Base-by-base conservation (phyloP, 2,113 vertebrate species). In the Plotosus lineatus region DNA sequence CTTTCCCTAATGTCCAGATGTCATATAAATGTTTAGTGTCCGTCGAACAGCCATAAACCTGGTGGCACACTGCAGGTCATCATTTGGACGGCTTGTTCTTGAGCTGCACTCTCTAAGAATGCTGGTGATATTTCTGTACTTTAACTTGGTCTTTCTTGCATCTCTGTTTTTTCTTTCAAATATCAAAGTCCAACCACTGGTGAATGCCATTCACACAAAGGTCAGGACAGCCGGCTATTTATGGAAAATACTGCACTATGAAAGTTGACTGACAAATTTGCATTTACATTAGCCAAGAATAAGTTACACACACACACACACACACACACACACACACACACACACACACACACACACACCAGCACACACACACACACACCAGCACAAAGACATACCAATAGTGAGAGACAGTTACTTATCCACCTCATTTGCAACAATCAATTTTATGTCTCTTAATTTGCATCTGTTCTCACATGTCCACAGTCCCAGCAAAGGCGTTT, bases 151-250 rank as follows among this genome's bases (percentile, higher is more conserved):
- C 79, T 83, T 48, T 56, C n/a, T 79, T 76, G 48, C 17, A 8
- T 84, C 66, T 63, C 26, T 71, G 21, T 85, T 77, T 69, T 44
- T 68, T 75, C 23, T 28, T 72, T 21, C 48, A 51, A 81, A 58
- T 3, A 15, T 4, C 23, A 21, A 44, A 80, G 81, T 81, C 81
- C 48, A 51, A 75, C 65, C 60, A 79, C 68, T 53, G 68, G 48
- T 77, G 78, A 71, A 60, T 11, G 56, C 56, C 74, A 75, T 78
- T 72, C 40, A 28, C 76, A 73, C 83, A 21, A 28, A 75, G 80
- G 85, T 90, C 83, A 86, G 4, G 60, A 76, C n/a, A 26, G 63
- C 38, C 60, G 66, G 58, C 82, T 87, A 78, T 79, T 83, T 83
- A 50, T 76, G 36, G 61, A 83, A 68, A 38, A 14, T 21, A 48